Conservation (phyloP, 2,113 vertebrate genomes). For the Lonchura striata region DNA sequence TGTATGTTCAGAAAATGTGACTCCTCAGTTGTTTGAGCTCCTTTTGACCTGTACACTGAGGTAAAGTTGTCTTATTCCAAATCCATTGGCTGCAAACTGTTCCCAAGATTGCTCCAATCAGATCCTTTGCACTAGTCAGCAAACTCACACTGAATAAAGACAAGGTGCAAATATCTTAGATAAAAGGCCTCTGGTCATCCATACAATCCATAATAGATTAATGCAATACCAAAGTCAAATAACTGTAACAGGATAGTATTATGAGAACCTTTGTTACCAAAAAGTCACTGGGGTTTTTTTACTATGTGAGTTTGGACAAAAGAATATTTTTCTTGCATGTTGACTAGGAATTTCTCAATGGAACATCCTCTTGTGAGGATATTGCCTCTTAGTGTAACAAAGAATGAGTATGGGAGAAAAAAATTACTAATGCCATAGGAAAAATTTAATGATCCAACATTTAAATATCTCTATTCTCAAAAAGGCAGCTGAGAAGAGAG, state of each 20-base stretch:
- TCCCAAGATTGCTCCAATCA: background rate
- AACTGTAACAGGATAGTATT: background rate
- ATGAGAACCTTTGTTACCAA: background rate
- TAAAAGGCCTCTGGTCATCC: background rate
- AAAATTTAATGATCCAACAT: background rate
- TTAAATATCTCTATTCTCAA: background rate
- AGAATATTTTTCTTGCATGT: background rate
- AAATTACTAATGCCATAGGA: background rate
- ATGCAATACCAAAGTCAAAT: background rate
- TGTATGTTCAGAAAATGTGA: background rate
- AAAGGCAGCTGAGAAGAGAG: background rate
- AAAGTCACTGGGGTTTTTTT: background rate
- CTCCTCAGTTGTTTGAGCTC: background rate
- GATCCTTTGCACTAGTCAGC: background rate
- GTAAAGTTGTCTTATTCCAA: background rate
- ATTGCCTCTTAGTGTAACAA: background rate
- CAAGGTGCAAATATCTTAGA: background rate
- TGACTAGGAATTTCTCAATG: background rate
- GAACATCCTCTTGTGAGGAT: background rate
- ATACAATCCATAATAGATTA: background rate
- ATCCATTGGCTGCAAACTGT: background rate
- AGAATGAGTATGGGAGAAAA: background rate
- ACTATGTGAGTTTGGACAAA: background rate
- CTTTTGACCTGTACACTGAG: background rate
- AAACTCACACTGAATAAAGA: background rate